Base-by-base conservation (phyloP, 2,797 vertebrate genomes). In the Myripristis murdjan region DNA sequence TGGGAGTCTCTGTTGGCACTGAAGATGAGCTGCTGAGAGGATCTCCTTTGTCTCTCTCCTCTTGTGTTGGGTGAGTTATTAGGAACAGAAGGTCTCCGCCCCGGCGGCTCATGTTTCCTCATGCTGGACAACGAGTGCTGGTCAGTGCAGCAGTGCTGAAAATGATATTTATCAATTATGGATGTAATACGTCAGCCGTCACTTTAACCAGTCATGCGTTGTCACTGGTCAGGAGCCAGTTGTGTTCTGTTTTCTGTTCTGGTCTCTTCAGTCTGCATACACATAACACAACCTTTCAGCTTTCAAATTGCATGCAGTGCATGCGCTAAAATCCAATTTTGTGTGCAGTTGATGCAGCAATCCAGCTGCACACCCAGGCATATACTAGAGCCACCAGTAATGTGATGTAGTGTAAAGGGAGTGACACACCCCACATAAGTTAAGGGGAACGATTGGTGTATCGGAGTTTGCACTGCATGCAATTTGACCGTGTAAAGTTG, bases 141-240 rank as follows among this genome's bases (percentile, higher is more conserved):
- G 28, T 59, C 61, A 68, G 47, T 31, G 70, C 24, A 76, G 66
- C 48, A 51, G 47, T 41, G 62, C 81, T 62, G 70, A 37, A 87
- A 70, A 86, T 69, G 3, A 64, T 41, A 51, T 51, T 66, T 35
- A 70, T 90, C 51, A 76, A 77, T 81, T 75, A 87, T 84, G 55
- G 10, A 91, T 73, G 44, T 9, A 20, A 49, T 41, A 43, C 51
- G 56, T 63, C 47, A 33, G 11, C 35, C 70, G 53, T 75, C 64
- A 60, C 26, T 0, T 55, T 82, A 58, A 59, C 39, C 39, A 67
- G 22, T 0, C 1, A 41, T 44, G 41, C 33, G 33, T 41, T 57
- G 64, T 63, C 51, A 24, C 2, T 23, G 7, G 41, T 23, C 43
- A 22, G 24, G 47, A 26, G 46, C 33, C 44, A 57, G 35, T 26